Evolutionary conservation across 2,113 vertebrate genomes (phyloP), one percentile per base, ranked within the genome.

Genomic region (Lamprologus ornatipinnis): DNA sequence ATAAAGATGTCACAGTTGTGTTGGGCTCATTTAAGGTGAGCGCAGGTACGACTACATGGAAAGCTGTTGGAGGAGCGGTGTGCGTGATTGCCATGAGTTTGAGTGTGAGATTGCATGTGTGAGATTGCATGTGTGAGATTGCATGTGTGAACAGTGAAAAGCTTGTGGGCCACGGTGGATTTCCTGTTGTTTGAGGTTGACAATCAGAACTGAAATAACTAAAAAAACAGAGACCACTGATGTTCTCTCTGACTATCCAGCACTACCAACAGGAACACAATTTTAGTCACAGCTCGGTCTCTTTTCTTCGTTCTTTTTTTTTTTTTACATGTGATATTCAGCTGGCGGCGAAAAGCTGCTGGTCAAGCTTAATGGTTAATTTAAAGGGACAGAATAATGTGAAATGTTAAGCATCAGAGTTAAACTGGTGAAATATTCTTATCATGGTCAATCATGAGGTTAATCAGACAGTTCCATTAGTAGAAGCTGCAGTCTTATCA

Each of bases 141-240:
- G 81, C 14, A 68, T 83, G 84, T 70, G 51, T 87, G 88, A 94
- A 93, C 88, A 93, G 89, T 82, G 94, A 95, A 94, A 75, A 96
- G 91, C 87, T 94, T 95, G 95, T 83, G 93, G 94, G 95, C 94
- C 94, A 88, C 19, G 2, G 88, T 94, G 92, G 94, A 96, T 95
- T 96, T 96, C 96, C 95, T 95, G 95, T 95, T 95, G 86, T 95
- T 95, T 95, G 95, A 93, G 93, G 94, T 94, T 94, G 85, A 95
- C 90, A 94, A 94, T 94, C 94, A 94, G 65, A 95, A 92, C 82
- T 93, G 90, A 94, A 94, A 92, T 91, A 90, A 83, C 9, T 79
- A 84, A 65, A 90, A 82, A 82, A 93, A 21, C 65, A 55, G 68
- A 95, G 92, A 94, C 93, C 93, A 92, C 92, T 83, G 65, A 84